Percentiles rank a stretch among this genome's conserved stretches.
These are phyloP conservation scores for Cheumatopsyche charites DNA, from an alignment of 1,140 invertebrate genomes.

Conservation along the genomic window DNA sequence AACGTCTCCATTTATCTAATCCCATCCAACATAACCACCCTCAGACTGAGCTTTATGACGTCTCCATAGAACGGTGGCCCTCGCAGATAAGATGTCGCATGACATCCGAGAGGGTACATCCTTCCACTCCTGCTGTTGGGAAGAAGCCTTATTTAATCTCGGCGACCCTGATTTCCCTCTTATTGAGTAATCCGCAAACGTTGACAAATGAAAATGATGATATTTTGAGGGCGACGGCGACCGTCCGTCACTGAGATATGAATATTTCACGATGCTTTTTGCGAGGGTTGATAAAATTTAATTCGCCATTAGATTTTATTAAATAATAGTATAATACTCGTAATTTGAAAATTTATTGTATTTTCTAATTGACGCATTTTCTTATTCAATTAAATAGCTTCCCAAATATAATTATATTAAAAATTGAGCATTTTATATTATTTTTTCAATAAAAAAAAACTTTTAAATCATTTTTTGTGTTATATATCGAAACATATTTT, in stretches of 20 bases:
- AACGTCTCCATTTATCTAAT: slow-evolving; percentile 47
- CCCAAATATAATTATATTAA: too few species aligned
- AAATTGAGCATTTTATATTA: too few species aligned
- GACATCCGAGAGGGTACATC: slow-evolving; percentile 27
- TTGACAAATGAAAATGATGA: slow-evolving; percentile 15
- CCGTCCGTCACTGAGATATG: neutral
- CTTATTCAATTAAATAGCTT: too few species aligned
- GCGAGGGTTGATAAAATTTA: neutral
- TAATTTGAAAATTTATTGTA: too few species aligned
- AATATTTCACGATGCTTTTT: neutral
- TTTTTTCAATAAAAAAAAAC: too few species aligned
- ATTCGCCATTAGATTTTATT: too few species aligned
- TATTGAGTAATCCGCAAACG: slow-evolving; percentile 19
- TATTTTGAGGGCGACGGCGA: neutral
- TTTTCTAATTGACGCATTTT: too few species aligned
- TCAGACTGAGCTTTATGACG: slow-evolving; percentile 40
- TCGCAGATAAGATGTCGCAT: slow-evolving; percentile 38
- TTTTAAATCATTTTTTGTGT: too few species aligned
- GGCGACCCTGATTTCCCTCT: slow-evolving; percentile 21
- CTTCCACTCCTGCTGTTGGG: neutral
- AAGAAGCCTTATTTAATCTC: slow-evolving; percentile 31
- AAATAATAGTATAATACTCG: too few species aligned
- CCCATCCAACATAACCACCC: slow-evolving; percentile 1
- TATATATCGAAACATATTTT: too few species aligned
- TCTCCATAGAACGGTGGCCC: slow-evolving; percentile 25